phyloP scores from a whole-genome alignment of 2,888 invertebrate species.

The Tupiocoris notatus region DNA sequence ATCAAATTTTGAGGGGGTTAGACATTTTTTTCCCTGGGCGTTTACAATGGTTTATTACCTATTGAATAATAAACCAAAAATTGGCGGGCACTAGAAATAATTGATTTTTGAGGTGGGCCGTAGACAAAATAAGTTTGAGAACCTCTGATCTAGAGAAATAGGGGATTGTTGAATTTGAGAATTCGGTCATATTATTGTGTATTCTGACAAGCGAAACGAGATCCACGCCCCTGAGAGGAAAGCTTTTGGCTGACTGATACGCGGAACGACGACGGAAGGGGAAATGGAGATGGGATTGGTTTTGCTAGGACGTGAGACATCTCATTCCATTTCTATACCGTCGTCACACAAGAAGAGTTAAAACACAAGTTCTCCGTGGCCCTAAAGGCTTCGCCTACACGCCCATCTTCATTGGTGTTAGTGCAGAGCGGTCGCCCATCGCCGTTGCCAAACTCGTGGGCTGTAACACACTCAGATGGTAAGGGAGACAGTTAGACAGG shows the following conservation, averaged over 20 bases:
- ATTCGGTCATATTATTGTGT: constrained; percentile 23
- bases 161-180: neutral
- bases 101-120: no score
- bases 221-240: neutral
- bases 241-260: neutral
- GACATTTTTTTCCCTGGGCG: no score
- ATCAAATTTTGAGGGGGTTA: no score
- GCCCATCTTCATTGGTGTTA: neutral
- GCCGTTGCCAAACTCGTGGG: neutral
- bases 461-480: neutral
- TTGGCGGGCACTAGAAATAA: no score
- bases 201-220: constrained; percentile 16
- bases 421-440: neutral
- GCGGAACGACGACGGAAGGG: neutral
- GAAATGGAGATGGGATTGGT: constrained; percentile 41
- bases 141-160: neutral
- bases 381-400: neutral
- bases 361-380: constrained; percentile 37
- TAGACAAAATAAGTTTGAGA: no score
- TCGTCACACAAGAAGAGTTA: constrained; percentile 38
- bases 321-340: constrained; percentile 42
- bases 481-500: no score
- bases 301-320: constrained; percentile 41
- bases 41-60: no score
- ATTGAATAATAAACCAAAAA: no score